These are phyloP conservation scores for Pedetes capensis DNA, from an alignment of 2,113 vertebrate species.

Conservation along the genomic window DNA sequence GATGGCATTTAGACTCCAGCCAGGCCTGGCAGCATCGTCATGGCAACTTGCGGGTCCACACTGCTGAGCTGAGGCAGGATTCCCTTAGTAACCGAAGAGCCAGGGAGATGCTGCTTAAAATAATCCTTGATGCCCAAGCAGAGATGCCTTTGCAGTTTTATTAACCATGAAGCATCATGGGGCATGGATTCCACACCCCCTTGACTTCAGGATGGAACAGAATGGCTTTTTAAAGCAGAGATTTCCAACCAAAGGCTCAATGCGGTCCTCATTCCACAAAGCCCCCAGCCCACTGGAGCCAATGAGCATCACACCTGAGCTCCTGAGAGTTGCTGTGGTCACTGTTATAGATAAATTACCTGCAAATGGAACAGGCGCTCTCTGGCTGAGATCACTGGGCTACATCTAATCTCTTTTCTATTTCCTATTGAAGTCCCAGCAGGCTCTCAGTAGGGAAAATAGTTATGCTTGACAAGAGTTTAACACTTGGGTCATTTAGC, in stretches of 20 bases:
- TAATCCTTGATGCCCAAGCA: slow-evolving; percentile 59
- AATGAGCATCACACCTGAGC: neutral
- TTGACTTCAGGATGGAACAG: slow-evolving; percentile 67
- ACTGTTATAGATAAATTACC: slow-evolving; percentile 46
- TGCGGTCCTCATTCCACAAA: neutral
- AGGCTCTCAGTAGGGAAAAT: slow-evolving; percentile 11
- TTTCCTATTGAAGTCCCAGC: neutral
- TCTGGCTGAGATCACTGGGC: neutral
- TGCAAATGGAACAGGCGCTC: neutral
- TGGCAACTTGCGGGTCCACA: slow-evolving; percentile 63
- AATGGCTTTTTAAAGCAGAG: slow-evolving; percentile 52
- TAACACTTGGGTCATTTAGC: neutral
- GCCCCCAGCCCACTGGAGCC: neutral
- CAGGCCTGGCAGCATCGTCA: slow-evolving; percentile 54
- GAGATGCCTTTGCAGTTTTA: slow-evolving; percentile 67
- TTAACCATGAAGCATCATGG: slow-evolving; percentile 58
- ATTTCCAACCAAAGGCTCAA: slow-evolving; percentile 36
- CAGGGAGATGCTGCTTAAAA: slow-evolving; percentile 68
- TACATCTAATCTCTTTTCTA: slow-evolving; percentile 39
- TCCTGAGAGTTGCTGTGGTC: neutral
- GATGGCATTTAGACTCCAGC: slow-evolving; percentile 51
- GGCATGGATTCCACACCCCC: slow-evolving; percentile 51
- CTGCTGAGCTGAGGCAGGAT: slow-evolving; percentile 50
- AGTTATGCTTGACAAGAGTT: neutral
- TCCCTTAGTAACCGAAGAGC: slow-evolving; percentile 69